phyloP scores from a whole-genome alignment of 2,888 invertebrate genomes.

The Strigamia transsilvanica region DNA sequence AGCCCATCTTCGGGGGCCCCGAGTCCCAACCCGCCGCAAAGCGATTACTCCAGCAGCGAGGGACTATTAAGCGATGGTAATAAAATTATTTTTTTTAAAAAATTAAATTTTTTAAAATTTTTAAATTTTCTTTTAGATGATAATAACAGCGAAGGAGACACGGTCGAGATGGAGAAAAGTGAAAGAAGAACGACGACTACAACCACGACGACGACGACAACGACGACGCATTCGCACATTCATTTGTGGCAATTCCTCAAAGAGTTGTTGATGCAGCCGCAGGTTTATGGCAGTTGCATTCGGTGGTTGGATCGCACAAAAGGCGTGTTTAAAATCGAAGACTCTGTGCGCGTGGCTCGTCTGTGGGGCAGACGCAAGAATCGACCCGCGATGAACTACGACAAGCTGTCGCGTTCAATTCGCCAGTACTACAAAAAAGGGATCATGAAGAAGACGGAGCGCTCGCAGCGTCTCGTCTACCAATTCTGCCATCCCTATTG shows the following conservation, averaged over 20 bases:
- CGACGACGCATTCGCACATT: conserved; percentile 77
- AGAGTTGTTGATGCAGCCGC: conserved; percentile 88
- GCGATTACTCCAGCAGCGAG: conserved; percentile 59
- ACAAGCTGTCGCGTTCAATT: conserved; percentile 96
- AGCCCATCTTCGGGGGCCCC: conserved; percentile 14
- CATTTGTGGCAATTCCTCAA: conserved; percentile 99
- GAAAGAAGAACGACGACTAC: background rate
- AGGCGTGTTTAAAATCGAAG: conserved; percentile 99
- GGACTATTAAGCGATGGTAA: conserved; percentile 59
- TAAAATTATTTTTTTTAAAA: conserved; percentile 26
- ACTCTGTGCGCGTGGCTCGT: conserved; percentile 95
- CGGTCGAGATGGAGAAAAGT: conserved; percentile 57
- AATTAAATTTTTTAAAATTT: conserved; percentile 44
- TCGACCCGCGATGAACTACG: conserved; percentile 99
- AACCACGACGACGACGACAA: conserved; percentile 33
- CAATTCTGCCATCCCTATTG: conserved; percentile 97
- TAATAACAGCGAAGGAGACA: conserved; percentile 57
- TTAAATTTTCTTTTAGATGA: conserved; percentile 57
- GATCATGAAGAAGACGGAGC: conserved; percentile 98
- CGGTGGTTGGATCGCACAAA: conserved; percentile 94
- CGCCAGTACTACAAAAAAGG: conserved; percentile 99
- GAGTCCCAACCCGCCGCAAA: conserved; percentile 53
- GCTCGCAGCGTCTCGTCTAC: conserved; percentile 97
- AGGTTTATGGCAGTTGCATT: conserved; percentile 90
- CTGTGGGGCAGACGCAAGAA: conserved; percentile 99